Base-by-base conservation (phyloP, 2,888 invertebrate species). In the Clostera curtula region DNA sequence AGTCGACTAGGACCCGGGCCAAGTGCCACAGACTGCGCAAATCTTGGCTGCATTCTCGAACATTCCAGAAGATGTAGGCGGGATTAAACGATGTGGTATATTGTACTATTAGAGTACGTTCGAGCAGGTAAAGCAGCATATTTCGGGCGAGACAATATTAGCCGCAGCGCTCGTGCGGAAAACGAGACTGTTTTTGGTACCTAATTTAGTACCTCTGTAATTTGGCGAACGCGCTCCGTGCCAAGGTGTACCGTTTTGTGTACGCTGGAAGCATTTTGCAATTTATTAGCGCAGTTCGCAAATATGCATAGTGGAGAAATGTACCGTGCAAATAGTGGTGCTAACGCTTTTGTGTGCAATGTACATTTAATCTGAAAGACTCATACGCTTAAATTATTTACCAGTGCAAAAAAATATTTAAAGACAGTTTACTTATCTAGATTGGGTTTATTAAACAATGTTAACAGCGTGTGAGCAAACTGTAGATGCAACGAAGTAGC, bases 91-190 rank as follows among this genome's bases (percentile, higher is more conserved):
- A 71, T 59, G 76, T 74, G 68, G 67, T 76, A 70, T 72, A 77
- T 75, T 68, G 70, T 61, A 71, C 82, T 73, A 80, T 82, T 83
- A 80, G 77, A 73, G 66, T 72, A 66, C 68, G 69, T 75, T 62
- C 62, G 55, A 62, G 62, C 79, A 80, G 82, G 82, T 82, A 72
- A 73, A 68, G 52, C 61, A 72, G 74, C 72, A 77, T 79, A 76
- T 76, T 76, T 80, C 58, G 75, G 62, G 61, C 65, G 73, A 79
- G 79, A 79, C 82, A 75, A 77, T 80, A 79, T 82, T 82, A 80
- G 77, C 70, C 67, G 69, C 69, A 66, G 86, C 85, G 79, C 85
- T 87, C 85, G 86, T 77, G 84, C 79, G 87, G 87, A 88, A 87
- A 79, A 77, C 67, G 72, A 74, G 71, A 74, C 76, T 70, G 77